Evolutionary conservation across 2,888 invertebrate genomes (phyloP).

Genomic region (Cephus pulcher): DNA sequence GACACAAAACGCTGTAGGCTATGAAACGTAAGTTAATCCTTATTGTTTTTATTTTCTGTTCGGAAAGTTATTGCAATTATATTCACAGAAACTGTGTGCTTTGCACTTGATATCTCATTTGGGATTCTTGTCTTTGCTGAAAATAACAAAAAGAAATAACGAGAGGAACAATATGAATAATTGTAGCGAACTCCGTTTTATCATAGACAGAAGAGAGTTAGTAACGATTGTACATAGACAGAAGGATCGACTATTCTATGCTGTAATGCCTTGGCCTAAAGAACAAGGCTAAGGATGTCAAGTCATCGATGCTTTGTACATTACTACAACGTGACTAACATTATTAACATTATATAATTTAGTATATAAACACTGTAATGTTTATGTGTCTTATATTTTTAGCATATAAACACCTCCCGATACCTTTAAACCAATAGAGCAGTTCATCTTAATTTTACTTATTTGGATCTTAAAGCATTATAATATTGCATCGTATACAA

Average conservation of each 20-base stretch:
- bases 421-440: slow-evolving; percentile 3
- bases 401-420: neutral
- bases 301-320: neutral
- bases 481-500: neutral
- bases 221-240: slow-evolving; percentile 17
- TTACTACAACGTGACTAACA: neutral
- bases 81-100: neutral
- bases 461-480: neutral
- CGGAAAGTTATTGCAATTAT: neutral
- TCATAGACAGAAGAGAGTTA: neutral
- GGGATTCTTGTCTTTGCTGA: neutral
- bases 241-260: slow-evolving; percentile 8
- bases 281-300: neutral
- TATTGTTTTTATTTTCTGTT: neutral
- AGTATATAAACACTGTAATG: slow-evolving; percentile 1
- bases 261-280: slow-evolving; percentile 15
- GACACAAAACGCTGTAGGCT: neutral
- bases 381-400: slow-evolving; percentile 11
- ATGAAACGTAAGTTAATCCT: neutral
- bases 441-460: neutral
- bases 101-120: neutral
- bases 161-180: neutral
- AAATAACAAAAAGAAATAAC: neutral
- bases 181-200: neutral
- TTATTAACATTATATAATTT: neutral